phyloP scores from a whole-genome alignment of 1,140 invertebrate species.

The Frieseomelitta varia region DNA sequence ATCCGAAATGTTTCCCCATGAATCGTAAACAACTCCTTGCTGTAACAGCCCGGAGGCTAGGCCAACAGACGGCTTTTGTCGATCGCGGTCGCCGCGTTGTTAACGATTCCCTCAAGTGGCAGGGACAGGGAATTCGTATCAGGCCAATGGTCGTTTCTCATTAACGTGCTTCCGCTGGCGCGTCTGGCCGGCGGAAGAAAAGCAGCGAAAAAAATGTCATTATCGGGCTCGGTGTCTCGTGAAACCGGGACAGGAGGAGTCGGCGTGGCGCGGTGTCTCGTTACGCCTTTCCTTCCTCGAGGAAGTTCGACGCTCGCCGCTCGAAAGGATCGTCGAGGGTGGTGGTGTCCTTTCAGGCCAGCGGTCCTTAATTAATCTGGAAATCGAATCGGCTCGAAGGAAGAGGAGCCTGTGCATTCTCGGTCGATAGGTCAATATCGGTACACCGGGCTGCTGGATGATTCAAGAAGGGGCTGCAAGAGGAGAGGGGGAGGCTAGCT shows the following conservation, averaged over 20 bases:
- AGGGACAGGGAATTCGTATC: conserved; percentile 5
- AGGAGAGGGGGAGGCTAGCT: background rate
- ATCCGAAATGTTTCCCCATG: background rate
- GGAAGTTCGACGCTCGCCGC: background rate
- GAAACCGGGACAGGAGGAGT: conserved; percentile 58
- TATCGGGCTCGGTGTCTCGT: conserved; percentile 65
- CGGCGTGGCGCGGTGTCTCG: conserved; percentile 43
- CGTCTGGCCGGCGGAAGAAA: conserved; percentile 3
- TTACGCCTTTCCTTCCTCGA: conserved; percentile 46
- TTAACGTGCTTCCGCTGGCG: background rate
- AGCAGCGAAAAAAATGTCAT: conserved; percentile 63
- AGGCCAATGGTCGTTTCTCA: conserved; percentile 13
- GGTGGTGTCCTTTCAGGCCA: conserved; percentile 61
- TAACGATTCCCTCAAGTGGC: background rate
- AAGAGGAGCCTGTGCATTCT: conserved; percentile 35
- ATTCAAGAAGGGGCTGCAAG: conserved; percentile 19
- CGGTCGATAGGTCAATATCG: conserved; percentile 54
- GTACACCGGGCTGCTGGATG: conserved; percentile 24
- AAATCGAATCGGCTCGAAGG: conserved; percentile 60
- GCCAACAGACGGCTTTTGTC: background rate
- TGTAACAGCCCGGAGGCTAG: background rate
- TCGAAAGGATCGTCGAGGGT: conserved; percentile 59
- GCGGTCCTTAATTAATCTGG: conserved; percentile 69
- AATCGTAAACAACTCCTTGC: background rate
- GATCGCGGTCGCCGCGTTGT: background rate